Base-by-base conservation (phyloP, 2,888 invertebrate genomes). In the Hypolimnas misippus region DNA sequence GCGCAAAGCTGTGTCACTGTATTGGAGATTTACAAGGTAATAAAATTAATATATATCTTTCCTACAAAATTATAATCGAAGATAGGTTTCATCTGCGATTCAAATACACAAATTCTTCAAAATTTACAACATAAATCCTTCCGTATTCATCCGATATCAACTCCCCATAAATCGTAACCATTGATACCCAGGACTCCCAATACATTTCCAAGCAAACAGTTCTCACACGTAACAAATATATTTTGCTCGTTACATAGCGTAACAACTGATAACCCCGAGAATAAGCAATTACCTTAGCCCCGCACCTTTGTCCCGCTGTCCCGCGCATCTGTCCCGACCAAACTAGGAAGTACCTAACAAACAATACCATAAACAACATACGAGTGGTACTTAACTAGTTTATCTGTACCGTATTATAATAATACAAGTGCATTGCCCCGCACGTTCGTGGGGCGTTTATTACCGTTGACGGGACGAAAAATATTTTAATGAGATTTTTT, bases 341-440 rank as follows among this genome's bases (percentile, higher is more conserved):
- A 69, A 73, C 71, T 71, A 73, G 77, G 77, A 72, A 73, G 69
- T 71, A 66, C 63, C 73, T 72, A 72, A 73, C 74, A 67, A 74
- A 77, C 77, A 76, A 75, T 76, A 72, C 78, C 73, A 74, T 77
- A 77, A 73, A 76, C 67, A 72, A 74, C 68, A 57, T 57, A 51
- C 68, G 62, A 62, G 64, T 58, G 51, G 68, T 65, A 67, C 69
- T 68, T 69, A 69, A 67, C 60, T 66, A 68, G 67, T 68, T 68
- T 68, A 69, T 68, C 66, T 65, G 55, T 60, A 54, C 56, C 62
- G 64, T 65, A 70, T 69, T 70, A 71, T 71, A 59, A 68, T 66
- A 68, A 65, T 67, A 69, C 66, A 57, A 70, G 67, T 64, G 62
- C 62, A 64, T 66, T 57, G 65, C 61, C 60, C 65, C 55, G 62